Conservation (phyloP, 2,797 vertebrate genomes). For the Sandelia bainsii region DNA sequence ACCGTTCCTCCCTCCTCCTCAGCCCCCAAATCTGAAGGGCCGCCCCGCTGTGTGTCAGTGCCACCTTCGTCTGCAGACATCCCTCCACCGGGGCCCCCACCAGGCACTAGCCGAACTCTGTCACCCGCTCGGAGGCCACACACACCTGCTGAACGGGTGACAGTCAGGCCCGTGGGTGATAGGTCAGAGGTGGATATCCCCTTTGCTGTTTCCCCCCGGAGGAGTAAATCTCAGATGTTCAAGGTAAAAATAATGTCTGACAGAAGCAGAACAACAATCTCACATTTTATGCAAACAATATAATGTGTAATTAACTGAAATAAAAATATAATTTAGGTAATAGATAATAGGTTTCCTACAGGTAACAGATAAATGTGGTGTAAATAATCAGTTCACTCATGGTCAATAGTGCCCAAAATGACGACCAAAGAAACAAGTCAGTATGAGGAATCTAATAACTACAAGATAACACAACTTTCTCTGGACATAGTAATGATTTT, state of each 20-base stretch:
- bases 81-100: constrained; percentile 83
- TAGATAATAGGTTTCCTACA: neutral
- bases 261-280: neutral
- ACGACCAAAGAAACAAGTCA: too few relatives aligned
- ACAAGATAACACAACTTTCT: neutral
- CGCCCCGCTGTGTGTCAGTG: constrained; percentile 92
- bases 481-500: neutral
- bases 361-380: neutral
- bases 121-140: constrained; percentile 88
- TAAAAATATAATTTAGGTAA: neutral
- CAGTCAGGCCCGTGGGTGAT: constrained; percentile 87
- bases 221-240: constrained; percentile 82
- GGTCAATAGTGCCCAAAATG: neutral
- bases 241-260: constrained; percentile 83
- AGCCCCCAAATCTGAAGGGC: constrained; percentile 84
- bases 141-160: constrained; percentile 91
- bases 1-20: constrained; percentile 86
- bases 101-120: constrained; percentile 75
- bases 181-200: constrained; percentile 83
- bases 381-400: neutral
- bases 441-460: too few relatives aligned
- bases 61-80: constrained; percentile 91
- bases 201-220: constrained; percentile 86
- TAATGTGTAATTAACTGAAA: neutral
- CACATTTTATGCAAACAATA: neutral